Conservation (phyloP, 37 sponge, comb jelly and placozoan genomes). For the Diacarnus erythraeanus region DNA sequence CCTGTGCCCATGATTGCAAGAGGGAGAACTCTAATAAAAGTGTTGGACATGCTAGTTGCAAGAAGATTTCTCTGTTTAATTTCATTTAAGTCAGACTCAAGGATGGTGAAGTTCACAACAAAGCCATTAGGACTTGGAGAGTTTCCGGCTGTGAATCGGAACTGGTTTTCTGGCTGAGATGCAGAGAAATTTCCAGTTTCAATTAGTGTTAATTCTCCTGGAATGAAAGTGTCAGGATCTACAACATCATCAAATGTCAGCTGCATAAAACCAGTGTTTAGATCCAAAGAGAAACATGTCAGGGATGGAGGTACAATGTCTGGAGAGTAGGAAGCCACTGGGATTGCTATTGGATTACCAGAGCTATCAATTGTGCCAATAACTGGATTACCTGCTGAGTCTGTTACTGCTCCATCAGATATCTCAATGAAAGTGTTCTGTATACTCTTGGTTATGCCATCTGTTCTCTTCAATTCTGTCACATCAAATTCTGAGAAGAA, state of each 20-base stretch:
- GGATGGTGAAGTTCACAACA: constrained; percentile 60
- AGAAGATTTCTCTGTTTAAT: constrained; percentile 71
- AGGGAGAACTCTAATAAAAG: constrained; percentile 60
- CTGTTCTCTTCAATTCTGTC: constrained; percentile 63
- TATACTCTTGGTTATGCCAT: constrained; percentile 34
- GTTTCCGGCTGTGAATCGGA: constrained; percentile 48
- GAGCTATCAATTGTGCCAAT: constrained; percentile 49
- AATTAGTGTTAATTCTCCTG: constrained; percentile 53
- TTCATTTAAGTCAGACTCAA: constrained; percentile 58
- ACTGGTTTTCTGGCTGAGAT: constrained; percentile 20
- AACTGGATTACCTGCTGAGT: constrained; percentile 74
- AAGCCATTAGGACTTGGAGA: constrained; percentile 68
- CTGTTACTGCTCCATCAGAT: constrained; percentile 61
- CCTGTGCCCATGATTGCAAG: constrained; percentile 60
- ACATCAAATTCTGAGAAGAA: constrained; percentile 48
- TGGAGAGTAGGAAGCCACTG: constrained; percentile 14
- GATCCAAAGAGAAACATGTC: constrained; percentile 71
- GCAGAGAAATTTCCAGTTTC: constrained; percentile 16
- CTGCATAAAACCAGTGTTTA: constrained; percentile 69
- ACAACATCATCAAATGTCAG: constrained; percentile 89
- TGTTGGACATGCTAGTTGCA: constrained; percentile 70
- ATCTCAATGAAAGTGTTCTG: constrained; percentile 58
- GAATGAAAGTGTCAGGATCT: constrained; percentile 61
- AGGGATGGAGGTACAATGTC: constrained; percentile 69
- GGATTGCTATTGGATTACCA: constrained; percentile 24